Evolutionary conservation across 2,888 invertebrate genomes (phyloP).

Genomic region (Macrosiphum euphorbiae): DNA sequence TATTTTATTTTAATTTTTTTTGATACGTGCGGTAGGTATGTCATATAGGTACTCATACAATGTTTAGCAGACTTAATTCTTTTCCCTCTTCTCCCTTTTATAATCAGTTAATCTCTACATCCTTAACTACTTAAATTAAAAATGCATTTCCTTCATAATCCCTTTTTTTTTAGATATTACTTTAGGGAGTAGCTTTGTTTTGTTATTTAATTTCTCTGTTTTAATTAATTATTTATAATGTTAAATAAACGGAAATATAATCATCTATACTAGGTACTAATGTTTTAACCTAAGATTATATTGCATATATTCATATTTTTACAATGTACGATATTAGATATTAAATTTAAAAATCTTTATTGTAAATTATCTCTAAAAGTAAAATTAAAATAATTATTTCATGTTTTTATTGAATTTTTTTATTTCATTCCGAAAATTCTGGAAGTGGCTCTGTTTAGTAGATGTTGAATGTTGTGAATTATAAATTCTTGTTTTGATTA

Average conservation of each 20-base stretch:
- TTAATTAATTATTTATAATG: slow-evolving; percentile 39
- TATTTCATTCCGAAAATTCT: too few relatives aligned
- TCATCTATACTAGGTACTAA: not conserved
- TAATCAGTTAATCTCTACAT: slow-evolving; percentile 33
- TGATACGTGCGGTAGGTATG: not conserved
- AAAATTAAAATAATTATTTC: not conserved
- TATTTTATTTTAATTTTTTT: not conserved
- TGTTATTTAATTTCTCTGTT: slow-evolving; percentile 14
- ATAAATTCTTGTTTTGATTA: too few relatives aligned
- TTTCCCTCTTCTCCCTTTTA: not conserved
- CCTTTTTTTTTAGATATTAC: not conserved
- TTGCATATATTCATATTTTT: not conserved
- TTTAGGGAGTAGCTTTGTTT: not conserved
- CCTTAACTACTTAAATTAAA: slow-evolving; percentile 47
- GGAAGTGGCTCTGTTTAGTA: too few relatives aligned
- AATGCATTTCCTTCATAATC: slow-evolving; percentile 38
- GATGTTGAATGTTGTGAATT: too few relatives aligned
- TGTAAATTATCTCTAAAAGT: not conserved
- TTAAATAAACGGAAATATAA: not conserved
- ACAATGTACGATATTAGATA: not conserved
- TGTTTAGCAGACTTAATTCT: not conserved
- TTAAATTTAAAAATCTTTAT: not conserved
- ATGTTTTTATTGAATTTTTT: too few relatives aligned
- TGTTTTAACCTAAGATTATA: not conserved
- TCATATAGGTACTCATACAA: not conserved